Base-by-base conservation (phyloP, 1,140 invertebrate genomes). In the Lordiphosa mommai region DNA sequence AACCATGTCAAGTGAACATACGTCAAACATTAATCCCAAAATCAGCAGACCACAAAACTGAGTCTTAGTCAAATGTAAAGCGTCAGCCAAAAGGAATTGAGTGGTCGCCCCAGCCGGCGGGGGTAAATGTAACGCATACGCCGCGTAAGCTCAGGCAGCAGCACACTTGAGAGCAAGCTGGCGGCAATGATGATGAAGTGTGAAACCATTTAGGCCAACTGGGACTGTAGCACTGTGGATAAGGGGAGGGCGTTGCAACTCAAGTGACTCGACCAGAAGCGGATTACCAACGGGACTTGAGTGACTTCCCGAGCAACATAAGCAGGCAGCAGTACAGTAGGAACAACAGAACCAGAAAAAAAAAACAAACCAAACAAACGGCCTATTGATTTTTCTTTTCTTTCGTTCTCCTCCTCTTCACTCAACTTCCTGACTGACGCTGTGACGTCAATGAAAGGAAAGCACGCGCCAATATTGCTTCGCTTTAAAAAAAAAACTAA, bases 281-380 rank as follows among this genome's bases (percentile, higher is more conserved):
- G 74, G 73, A 79, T 79, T 80, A 79, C 47, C 64, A 57, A 57
- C 50, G 64, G 50, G 70, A 73, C 74, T 79, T 73, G 72, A 79
- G 68, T 72, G 72, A 77, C 72, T 73, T 80, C 48, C 20, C 61
- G 27, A 33, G 51, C 61, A 57, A 50, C 20, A 17, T 16, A 33
- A 29, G 40, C 47, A n/a, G 7, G 12, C 50, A 12, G 12, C 10
- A 10, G 33, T 13, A 56, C 36, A 47, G 40, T 23, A 46, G 20
- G 41, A 53, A 37, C 34, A 55, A 61, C 20, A 37, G 41, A 61
- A 55, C 41, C 34, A 33, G 38, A 61, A 56, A 38, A 59, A 23
- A 30, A 32, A 56, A 63, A 47, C 16, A 46, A 52, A 61, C 37
- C 47, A 51, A 51, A 52, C 64, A 60, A 72, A 70, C 70, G 32